phyloP scores from a whole-genome alignment of 2,888 invertebrate species.

The Macrophya alboannulata region DNA sequence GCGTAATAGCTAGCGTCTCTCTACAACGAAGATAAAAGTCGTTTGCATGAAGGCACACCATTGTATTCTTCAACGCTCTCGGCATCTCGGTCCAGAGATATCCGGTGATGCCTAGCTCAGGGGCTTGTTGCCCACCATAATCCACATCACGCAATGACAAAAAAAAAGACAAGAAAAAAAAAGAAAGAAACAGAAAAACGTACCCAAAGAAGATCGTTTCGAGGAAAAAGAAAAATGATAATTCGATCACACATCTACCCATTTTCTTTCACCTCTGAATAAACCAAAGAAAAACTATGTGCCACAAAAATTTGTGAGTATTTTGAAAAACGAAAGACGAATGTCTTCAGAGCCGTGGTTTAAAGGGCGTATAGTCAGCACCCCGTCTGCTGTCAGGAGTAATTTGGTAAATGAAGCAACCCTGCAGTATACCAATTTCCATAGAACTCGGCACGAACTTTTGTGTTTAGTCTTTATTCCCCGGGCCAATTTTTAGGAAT shows the following conservation, averaged over 20 bases:
- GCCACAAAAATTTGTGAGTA: background rate
- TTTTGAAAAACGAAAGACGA: slow-evolving; percentile 29
- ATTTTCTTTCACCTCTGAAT: background rate
- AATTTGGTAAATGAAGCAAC: slow-evolving; percentile 57
- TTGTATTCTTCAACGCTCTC: background rate
- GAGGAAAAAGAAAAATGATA: background rate
- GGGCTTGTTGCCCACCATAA: background rate
- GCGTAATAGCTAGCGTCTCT: slow-evolving; percentile 34
- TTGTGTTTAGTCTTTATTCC: slow-evolving; percentile 53
- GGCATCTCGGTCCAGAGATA: slow-evolving; percentile 34
- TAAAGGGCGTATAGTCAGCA: slow-evolving; percentile 22
- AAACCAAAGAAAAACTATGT: background rate
- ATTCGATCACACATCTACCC: background rate
- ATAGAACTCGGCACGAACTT: slow-evolving; percentile 31
- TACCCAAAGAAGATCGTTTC: too few relatives aligned
- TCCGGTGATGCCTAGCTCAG: background rate
- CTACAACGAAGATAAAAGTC: slow-evolving; percentile 16
- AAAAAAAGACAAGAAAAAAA: background rate
- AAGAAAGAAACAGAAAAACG: background rate
- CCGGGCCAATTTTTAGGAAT: background rate
- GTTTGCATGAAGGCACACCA: slow-evolving; percentile 44
- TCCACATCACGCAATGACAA: background rate
- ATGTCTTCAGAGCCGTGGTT: slow-evolving; percentile 6
- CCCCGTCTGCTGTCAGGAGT: slow-evolving; percentile 39
- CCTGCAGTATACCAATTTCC: slow-evolving; percentile 56